A percentile compares a stretch with the other conserved stretches of the same genome.
Conservation (phyloP, 2,113 vertebrate genomes). For the Varanus salvator region DNA sequence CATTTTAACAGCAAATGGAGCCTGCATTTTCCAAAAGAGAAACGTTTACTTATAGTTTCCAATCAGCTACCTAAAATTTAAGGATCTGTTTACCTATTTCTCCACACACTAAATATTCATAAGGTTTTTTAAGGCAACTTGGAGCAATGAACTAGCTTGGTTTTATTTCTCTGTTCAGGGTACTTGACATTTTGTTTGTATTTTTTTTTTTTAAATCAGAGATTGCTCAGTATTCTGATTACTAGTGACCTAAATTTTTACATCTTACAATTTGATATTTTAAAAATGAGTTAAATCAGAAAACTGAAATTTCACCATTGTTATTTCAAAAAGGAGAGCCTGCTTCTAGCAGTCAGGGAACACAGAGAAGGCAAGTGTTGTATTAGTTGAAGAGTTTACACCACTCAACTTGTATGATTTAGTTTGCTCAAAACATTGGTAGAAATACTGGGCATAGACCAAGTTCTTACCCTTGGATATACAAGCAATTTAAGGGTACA, state of each 20-base stretch:
- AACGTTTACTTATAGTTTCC: neutral
- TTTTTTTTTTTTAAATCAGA: constrained; percentile 11
- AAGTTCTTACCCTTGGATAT: constrained; percentile 30
- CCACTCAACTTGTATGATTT: neutral
- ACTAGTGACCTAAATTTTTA: constrained; percentile 1
- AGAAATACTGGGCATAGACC: constrained; percentile 23
- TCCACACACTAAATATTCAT: constrained; percentile 1
- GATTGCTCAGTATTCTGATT: constrained; percentile 5
- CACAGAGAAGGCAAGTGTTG: neutral
- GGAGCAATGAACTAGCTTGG: neutral
- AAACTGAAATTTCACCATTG: neutral
- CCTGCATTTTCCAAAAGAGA: neutral
- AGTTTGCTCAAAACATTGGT: neutral
- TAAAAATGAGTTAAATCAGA: constrained; percentile 32
- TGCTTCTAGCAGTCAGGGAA: constrained; percentile 29
- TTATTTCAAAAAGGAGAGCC: neutral
- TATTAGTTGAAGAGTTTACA: neutral
- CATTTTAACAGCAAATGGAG: neutral
- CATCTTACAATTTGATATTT: neutral
- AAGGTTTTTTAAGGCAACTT: neutral
- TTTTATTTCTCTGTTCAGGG: neutral
- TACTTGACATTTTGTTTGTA: neutral
- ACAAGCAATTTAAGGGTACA: constrained; percentile 32
- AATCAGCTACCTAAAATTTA: constrained; percentile 1
- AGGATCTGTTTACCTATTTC: neutral